phyloP scores from a whole-genome alignment of 1,140 invertebrate genomes.

The Latrodectus geometricus region DNA sequence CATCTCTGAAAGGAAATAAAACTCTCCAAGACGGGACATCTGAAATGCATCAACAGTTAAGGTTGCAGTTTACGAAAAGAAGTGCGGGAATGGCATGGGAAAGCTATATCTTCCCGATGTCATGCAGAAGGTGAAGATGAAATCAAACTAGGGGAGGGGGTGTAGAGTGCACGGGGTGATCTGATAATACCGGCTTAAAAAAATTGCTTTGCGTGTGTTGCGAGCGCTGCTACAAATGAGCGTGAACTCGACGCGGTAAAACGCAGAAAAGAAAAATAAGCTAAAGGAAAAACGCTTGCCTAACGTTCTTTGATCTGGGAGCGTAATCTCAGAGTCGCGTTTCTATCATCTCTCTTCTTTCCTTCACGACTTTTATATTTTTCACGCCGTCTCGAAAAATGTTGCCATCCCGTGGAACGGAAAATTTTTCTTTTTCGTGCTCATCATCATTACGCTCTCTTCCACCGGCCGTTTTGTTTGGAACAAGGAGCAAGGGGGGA shows the following conservation, averaged over 20 bases:
- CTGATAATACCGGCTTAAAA: not conserved
- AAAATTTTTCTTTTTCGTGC: conserved; percentile 26
- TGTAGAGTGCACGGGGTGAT: not conserved
- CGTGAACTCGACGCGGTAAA: not conserved
- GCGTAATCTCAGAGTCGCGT: not conserved
- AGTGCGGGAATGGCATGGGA: not conserved
- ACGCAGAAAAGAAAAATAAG: not conserved
- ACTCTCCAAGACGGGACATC: not conserved
- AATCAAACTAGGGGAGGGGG: not conserved
- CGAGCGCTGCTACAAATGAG: not conserved
- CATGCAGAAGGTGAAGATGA: not conserved
- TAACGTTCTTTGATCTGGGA: not conserved
- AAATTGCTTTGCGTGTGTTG: not conserved
- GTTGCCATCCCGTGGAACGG: not conserved
- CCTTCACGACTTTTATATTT: not conserved
- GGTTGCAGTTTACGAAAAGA: not conserved
- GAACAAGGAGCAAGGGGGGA: no score
- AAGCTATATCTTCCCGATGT: not conserved
- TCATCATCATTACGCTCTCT: conserved; percentile 42
- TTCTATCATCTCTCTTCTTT: not conserved
- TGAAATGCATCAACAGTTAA: not conserved
- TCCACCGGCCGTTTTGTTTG: not conserved
- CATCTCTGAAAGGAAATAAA: not conserved
- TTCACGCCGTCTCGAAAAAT: not conserved
- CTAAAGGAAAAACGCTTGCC: not conserved